Evolutionary conservation across 1,140 invertebrate species (phyloP).

Genomic region (Hetaerina americana): DNA sequence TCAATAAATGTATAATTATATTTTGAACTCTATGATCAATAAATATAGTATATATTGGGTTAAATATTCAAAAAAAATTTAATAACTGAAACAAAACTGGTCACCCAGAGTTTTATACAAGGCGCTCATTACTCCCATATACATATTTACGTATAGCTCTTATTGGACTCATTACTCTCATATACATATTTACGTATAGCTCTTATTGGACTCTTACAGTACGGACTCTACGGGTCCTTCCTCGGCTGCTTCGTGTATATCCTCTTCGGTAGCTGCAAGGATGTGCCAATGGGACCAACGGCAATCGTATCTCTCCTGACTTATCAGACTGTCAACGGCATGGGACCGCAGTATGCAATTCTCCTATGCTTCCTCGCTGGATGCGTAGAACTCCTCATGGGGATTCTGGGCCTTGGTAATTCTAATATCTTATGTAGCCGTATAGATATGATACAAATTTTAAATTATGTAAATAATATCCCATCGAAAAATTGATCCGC

Average conservation of each 20-base stretch:
- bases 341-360: constrained; percentile 59
- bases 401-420: constrained; percentile 69
- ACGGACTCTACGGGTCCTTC: constrained; percentile 84
- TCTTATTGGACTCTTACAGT: constrained; percentile 44
- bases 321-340: constrained; percentile 52
- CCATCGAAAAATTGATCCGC: background rate
- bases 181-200: too few species aligned
- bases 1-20: too few species aligned
- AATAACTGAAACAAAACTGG: too few species aligned
- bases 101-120: too few species aligned
- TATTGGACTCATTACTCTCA: too few species aligned
- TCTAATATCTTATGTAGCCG: constrained; percentile 29
- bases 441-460: constrained; percentile 18
- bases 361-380: constrained; percentile 68
- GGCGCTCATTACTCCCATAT: too few species aligned
- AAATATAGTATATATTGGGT: too few species aligned
- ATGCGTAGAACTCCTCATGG: constrained; percentile 69
- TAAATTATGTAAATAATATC: background rate
- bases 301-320: constrained; percentile 73
- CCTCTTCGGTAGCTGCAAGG: constrained; percentile 78
- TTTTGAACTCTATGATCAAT: too few species aligned
- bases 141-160: too few species aligned
- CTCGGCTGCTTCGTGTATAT: constrained; percentile 84
- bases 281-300: constrained; percentile 77
- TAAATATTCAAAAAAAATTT: too few species aligned